Evolutionary conservation across 2,113 vertebrate genomes (phyloP).

Genomic region (Chitala chitala): DNA sequence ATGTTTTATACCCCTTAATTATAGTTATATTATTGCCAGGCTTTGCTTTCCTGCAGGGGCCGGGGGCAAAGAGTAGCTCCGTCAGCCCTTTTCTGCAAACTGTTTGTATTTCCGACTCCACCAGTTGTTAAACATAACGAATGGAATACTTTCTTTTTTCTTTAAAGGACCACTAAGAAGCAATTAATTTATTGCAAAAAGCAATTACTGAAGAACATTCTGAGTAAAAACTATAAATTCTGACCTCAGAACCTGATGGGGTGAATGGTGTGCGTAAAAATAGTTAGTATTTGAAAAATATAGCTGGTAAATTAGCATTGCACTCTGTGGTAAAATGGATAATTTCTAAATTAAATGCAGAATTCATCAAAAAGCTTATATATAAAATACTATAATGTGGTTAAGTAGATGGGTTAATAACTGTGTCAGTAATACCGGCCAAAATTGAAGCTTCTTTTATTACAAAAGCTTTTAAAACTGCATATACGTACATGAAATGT

Average conservation of each 20-base stretch:
- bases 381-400: too few species aligned
- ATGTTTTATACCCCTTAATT: slow-evolving; percentile 77
- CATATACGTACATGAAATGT: too few species aligned
- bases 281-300: too few species aligned
- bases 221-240: slow-evolving; percentile 26
- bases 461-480: too few species aligned
- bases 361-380: too few species aligned
- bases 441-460: too few species aligned
- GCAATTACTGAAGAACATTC: slow-evolving; percentile 33
- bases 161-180: slow-evolving; percentile 32
- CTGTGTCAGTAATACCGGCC: too few species aligned
- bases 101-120: slow-evolving; percentile 53
- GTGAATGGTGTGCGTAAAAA: too few species aligned
- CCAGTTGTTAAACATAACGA: slow-evolving; percentile 60
- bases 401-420: too few species aligned
- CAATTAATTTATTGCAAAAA: slow-evolving; percentile 47
- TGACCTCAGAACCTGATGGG: neutral
- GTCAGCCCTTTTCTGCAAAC: slow-evolving; percentile 61
- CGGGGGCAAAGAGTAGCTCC: slow-evolving; percentile 49
- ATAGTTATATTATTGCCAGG: slow-evolving; percentile 65
- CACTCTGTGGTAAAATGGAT: too few species aligned
- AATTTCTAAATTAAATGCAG: too few species aligned
- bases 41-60: slow-evolving; percentile 54
- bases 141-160: slow-evolving; percentile 44
- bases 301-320: too few species aligned